phyloP scores from a whole-genome alignment of 2,888 invertebrate species.

The Operophtera brumata region DNA sequence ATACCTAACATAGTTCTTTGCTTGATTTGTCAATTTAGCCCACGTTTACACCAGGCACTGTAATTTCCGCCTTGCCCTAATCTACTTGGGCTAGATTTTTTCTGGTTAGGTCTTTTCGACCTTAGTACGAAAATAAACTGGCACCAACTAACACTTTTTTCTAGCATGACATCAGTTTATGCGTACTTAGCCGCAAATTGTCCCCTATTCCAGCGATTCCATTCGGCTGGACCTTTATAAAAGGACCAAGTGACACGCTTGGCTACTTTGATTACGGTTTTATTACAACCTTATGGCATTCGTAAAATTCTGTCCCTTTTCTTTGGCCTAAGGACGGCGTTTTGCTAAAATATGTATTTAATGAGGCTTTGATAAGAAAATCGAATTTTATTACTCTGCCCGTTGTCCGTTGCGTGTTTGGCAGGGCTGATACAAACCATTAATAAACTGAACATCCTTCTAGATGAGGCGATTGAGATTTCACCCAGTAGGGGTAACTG shows the following conservation, averaged over 20 bases:
- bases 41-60: too few species aligned
- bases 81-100: too few species aligned
- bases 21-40: too few species aligned
- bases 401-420: too few species aligned
- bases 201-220: conserved; percentile 16
- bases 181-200: conserved; percentile 22
- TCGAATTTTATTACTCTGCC: background rate
- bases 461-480: too few species aligned
- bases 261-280: conserved; percentile 36
- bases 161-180: background rate
- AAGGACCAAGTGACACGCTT: conserved; percentile 28
- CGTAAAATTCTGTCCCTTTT: conserved; percentile 28
- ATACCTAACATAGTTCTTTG: too few species aligned
- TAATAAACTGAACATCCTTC: too few species aligned
- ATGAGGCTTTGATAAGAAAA: background rate
- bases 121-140: too few species aligned
- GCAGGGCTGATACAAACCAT: too few species aligned
- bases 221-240: conserved; percentile 27
- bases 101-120: too few species aligned
- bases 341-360: conserved; percentile 7
- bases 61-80: too few species aligned
- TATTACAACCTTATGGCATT: conserved; percentile 31
- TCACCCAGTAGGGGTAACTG: too few species aligned
- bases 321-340: conserved; percentile 3
- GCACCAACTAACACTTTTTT: background rate